Evolutionary conservation across 2,113 vertebrate species (phyloP), one percentile per base, ranked within the genome.

Genomic region (Gobio gobio): DNA sequence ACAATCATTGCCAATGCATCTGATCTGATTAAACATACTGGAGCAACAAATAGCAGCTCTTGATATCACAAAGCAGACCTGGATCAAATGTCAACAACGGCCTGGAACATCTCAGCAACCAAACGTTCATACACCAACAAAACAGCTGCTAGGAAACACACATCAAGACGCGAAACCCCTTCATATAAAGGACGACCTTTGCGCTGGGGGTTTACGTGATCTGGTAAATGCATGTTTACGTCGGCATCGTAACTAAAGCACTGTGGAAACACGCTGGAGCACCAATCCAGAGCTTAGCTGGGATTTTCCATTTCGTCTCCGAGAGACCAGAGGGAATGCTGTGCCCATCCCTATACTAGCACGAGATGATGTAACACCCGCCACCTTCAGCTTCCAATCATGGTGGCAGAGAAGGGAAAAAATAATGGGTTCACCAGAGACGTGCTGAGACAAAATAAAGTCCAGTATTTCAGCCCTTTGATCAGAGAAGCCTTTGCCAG

Each of bases 1-100:
- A 78, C 66, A 54, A 7, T 49, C 63, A 82, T 78, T 78, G 47
- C 43, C 61, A 82, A 86, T 14, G 79, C 72, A 81, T 82, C 80
- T 87, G 83, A 89, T 90, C 83, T 66, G 8, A 87, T 90, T 90
- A 84, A 40, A 85, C 47, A 59, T 63, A 29, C n/a, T 14, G 59
- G 3, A 24, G 61, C 79, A 89, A 63, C 78, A 78, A 80, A 87
- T n/a, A 76, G 58, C 24, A 43, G 10, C 33, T 56, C 16, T 56
- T 70, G 16, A 13, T 33, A 75, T 75, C 61, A 68, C 77, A 84
- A 58, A 59, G 36, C 58, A 20, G 33, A 78, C 68, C 20, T 29
- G 51, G 16, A 86, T 43, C 26, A 40, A 9, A 86, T 85, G 66
- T 86, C 43, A 83, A 24, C 75, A 82, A n/a, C 4, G 24, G 5